phyloP scores from a whole-genome alignment of 2,888 invertebrate genomes.

The Heliconius erato region DNA sequence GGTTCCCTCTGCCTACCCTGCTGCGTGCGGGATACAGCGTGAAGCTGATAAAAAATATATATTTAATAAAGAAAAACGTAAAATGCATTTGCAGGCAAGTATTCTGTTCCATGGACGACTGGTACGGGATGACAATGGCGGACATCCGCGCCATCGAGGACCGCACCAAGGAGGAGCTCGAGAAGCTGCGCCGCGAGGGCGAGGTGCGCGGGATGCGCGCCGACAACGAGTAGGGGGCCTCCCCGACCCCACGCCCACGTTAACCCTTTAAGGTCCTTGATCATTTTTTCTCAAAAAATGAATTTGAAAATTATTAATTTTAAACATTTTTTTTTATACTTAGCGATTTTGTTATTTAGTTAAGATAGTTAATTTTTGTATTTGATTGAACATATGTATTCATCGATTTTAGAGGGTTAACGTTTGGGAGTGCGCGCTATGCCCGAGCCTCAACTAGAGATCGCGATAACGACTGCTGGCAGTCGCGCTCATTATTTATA shows the following conservation, averaged over 20 bases:
- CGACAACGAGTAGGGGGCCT: constrained; percentile 87
- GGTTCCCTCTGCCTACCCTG: no score
- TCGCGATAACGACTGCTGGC: constrained; percentile 67
- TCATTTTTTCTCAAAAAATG: not conserved
- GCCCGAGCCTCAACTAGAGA: constrained; percentile 61
- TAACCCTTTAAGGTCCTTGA: constrained; percentile 21
- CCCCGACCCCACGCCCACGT: constrained; percentile 10
- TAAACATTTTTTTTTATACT: constrained; percentile 3
- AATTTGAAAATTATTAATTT: not conserved
- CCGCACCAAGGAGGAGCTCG: constrained; percentile 96
- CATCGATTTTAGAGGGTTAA: constrained; percentile 33
- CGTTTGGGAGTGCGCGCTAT: constrained; percentile 48
- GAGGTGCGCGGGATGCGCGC: constrained; percentile 96
- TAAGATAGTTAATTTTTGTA: constrained; percentile 3
- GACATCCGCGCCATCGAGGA: constrained; percentile 99
- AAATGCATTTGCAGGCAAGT: constrained; percentile 90
- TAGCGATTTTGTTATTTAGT: constrained; percentile 9
- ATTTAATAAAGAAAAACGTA: not conserved
- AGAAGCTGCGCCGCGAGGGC: constrained; percentile 93
- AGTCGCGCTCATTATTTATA: constrained; percentile 61
- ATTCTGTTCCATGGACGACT: constrained; percentile 99
- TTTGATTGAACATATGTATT: constrained; percentile 22
- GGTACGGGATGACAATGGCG: constrained; percentile 99
- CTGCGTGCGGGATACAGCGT: no score
- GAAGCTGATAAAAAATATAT: not conserved